phyloP scores from a whole-genome alignment of 2,797 vertebrate species.

The Odontamblyopus rebecca region DNA sequence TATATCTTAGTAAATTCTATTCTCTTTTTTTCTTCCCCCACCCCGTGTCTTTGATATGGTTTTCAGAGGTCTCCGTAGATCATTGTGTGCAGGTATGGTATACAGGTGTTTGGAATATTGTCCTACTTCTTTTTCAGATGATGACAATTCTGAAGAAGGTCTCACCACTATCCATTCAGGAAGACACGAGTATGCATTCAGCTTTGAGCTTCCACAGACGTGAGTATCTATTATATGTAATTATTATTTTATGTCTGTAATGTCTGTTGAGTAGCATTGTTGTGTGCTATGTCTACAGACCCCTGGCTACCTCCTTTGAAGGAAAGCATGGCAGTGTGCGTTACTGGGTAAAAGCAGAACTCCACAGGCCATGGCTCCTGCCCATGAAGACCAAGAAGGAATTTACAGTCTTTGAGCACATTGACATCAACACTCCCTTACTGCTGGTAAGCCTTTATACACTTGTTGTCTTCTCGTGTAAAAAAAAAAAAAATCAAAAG shows the following conservation, averaged over 20 bases:
- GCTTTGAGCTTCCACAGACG: slow-evolving; percentile 99
- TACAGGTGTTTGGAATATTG: slow-evolving; percentile 83
- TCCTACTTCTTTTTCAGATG: slow-evolving; percentile 83
- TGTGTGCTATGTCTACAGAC: slow-evolving; percentile 74
- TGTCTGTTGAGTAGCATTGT: slow-evolving; percentile 6
- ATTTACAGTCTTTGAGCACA: slow-evolving; percentile 99
- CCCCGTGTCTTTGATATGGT: slow-evolving; percentile 73
- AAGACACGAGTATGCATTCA: slow-evolving; percentile 99
- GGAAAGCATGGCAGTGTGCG: slow-evolving; percentile 99
- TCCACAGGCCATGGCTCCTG: slow-evolving; percentile 97
- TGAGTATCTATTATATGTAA: slow-evolving; percentile 72
- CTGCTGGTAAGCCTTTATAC: slow-evolving; percentile 84
- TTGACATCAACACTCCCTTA: slow-evolving; percentile 99
- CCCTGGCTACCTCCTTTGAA: slow-evolving; percentile 99
- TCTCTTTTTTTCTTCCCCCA: slow-evolving; percentile 76
- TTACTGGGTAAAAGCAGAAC: slow-evolving; percentile 98
- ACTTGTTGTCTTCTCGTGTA: neutral
- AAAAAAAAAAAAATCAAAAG: neutral
- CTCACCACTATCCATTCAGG: slow-evolving; percentile 97
- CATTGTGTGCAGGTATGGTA: slow-evolving; percentile 81
- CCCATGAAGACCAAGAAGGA: slow-evolving; percentile 99
- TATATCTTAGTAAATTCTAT: slow-evolving; percentile 63
- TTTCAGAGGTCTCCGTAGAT: slow-evolving; percentile 76
- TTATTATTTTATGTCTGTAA: neutral
- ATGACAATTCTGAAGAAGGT: slow-evolving; percentile 96